Base-by-base conservation (phyloP, 2,888 invertebrate species). In the Rotaria sp. region DNA sequence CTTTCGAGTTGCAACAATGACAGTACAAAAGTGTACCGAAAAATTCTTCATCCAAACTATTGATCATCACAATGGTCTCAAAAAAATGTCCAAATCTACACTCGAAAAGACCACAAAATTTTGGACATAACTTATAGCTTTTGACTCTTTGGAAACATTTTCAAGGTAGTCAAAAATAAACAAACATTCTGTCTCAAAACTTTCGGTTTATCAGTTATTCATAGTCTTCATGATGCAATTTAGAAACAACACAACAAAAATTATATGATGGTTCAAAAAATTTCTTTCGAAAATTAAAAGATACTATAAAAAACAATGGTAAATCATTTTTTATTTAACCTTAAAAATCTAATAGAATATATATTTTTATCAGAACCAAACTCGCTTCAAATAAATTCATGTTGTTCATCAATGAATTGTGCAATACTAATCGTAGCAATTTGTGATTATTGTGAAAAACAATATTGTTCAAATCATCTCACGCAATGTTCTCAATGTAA, bases 381-480 rank as follows among this genome's bases (percentile, higher is more conserved):
- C 18, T 35, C 67, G 5, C 2, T 35, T 35, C 67, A 15, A 67
- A 21, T 30, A 35, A 21, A 30, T 8, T 38, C 35, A 7, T 67
- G 30, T 15, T 67, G 67, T 67, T 67, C 67, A 67, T 67, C 67
- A 35, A 35, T 67, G 67, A 18, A 67, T 21, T 67, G 67, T 67
- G 21, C 67, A 35, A 21, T 67, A 35, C 35, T 35, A 35, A 67
- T 67, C 13, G 7, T 67, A 35, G 18, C 35, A 15, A 67, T 18
- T 4, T 67, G 67, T 67, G 67, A 67, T 67, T 67, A 67, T 38
- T 67, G 67, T 67, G 67, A 67, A 67, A 67, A 67, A 38, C 67
- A 67, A 30, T 67, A 67, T 35, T 67, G 67, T 67, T 67, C 67
- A 67, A 67, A 67, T 67, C 67, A 67, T 67, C 67, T 67, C 18